phyloP scores from a whole-genome alignment of 2,888 invertebrate genomes.

The Chrysomela aeneicollis region DNA sequence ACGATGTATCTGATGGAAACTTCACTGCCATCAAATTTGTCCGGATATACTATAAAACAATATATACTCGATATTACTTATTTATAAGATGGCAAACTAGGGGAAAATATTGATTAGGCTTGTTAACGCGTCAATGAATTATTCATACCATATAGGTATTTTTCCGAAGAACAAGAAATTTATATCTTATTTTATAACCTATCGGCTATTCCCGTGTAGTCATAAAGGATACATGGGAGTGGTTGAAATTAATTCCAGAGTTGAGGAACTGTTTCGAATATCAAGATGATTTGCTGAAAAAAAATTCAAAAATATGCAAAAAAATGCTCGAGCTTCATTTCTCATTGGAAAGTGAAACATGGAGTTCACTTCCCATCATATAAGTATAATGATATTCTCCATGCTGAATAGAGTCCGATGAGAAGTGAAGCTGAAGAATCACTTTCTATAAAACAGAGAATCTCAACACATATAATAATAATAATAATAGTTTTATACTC shows the following conservation, averaged over 20 bases:
- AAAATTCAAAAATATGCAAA: background rate
- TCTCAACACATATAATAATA: too few relatives aligned
- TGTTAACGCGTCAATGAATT: background rate
- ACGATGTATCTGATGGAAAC: too few relatives aligned
- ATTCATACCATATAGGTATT: conserved; percentile 7
- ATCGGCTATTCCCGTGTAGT: background rate
- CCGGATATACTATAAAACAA: background rate
- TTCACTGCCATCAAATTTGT: background rate
- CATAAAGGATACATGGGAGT: background rate
- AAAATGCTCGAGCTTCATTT: too few relatives aligned
- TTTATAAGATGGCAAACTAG: background rate
- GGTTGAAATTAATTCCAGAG: background rate
- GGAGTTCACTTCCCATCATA: too few relatives aligned
- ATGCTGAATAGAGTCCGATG: too few relatives aligned
- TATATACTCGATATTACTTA: background rate
- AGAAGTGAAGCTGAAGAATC: too few relatives aligned
- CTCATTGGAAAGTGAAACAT: too few relatives aligned
- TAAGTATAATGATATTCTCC: too few relatives aligned
- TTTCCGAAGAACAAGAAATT: background rate
- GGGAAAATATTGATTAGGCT: background rate
- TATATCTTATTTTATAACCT: background rate
- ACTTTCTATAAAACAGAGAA: too few relatives aligned
- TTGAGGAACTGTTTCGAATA: background rate
- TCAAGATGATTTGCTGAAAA: background rate
- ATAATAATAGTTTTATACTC: too few relatives aligned